These are phyloP conservation scores for Schizopygopsis malacanthus DNA, from an alignment of 2,797 vertebrate genomes.

Conservation along the genomic window DNA sequence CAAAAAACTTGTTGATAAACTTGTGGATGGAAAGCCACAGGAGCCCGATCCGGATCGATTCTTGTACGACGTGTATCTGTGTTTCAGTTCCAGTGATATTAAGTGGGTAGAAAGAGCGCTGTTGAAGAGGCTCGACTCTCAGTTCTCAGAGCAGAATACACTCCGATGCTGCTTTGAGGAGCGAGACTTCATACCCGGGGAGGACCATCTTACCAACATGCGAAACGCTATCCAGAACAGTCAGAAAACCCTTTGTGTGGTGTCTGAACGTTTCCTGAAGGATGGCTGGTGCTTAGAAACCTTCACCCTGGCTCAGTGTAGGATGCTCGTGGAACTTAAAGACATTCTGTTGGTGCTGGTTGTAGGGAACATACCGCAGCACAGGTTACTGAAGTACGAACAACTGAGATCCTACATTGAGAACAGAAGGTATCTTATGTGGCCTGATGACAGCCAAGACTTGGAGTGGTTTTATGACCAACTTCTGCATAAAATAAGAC, in stretches of 20 bases:
- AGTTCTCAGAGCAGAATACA: conserved; percentile 82
- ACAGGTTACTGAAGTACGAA: conserved; percentile 82
- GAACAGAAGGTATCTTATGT: conserved; percentile 80
- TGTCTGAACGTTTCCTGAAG: conserved; percentile 88
- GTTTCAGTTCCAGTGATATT: conserved; percentile 86
- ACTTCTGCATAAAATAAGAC: conserved; percentile 77
- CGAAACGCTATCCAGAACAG: conserved; percentile 86
- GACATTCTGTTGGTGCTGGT: conserved; percentile 85
- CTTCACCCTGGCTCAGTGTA: conserved; percentile 83
- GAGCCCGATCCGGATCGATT: conserved; percentile 39
- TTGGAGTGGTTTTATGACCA: conserved; percentile 85
- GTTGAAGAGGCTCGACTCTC: conserved; percentile 82
- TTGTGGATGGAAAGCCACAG: conserved; percentile 64
- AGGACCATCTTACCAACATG: conserved; percentile 87
- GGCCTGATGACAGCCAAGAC: conserved; percentile 91
- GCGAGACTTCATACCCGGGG: conserved; percentile 89
- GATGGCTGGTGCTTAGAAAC: conserved; percentile 94
- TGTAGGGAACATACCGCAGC: conserved; percentile 82
- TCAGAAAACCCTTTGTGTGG: conserved; percentile 85
- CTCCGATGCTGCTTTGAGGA: conserved; percentile 89
- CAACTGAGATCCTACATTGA: conserved; percentile 80
- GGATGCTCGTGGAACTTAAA: conserved; percentile 80
- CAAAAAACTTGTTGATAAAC: conserved; percentile 67
- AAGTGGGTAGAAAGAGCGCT: conserved; percentile 73
- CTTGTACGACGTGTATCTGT: conserved; percentile 85